Base-by-base conservation (phyloP, 2,888 invertebrate species). In the Temnothorax rugatulus region DNA sequence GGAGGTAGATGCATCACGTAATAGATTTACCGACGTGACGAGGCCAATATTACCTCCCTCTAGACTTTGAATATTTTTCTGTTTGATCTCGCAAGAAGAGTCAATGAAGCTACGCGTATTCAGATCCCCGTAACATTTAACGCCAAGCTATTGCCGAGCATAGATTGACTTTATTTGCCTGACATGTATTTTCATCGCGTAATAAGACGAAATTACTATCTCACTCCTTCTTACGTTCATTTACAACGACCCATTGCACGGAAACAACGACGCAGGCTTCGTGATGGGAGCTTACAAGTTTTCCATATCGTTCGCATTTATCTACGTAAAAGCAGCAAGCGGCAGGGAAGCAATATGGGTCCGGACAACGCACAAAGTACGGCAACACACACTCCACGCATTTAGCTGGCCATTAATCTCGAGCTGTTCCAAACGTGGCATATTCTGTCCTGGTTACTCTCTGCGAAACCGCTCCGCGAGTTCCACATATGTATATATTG, bases 371-470 rank as follows among this genome's bases (percentile, higher is more conserved):
- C 86, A 73, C 82, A 86, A 88, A 91, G 86, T 87, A 86, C 83
- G 87, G 85, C 88, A 86, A 89, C 89, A 87, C 47, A 59, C 88
- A 90, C 89, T 88, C 88, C 85, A 86, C 90, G 87, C 89, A 90
- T 90, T 86, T 86, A 82, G 76, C 73, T 84, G 64, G 87, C 88
- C 88, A 91, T 92, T 91, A 92, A 92, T 92, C 90, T 89, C 83
- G 77, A 52, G 86, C 90, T 90, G 92, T 92, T 90, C 85, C 82
- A 86, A 85, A 86, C 90, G 89, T 86, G 79, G 88, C 90, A 88
- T 85, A 82, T 69, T 71, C 86, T 63, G 66, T 75, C 73, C 29
- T 50, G 29, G 47, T 61, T 29, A n/a, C 84, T 63, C 25, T 52
- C 59, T 50, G 54, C 59, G 66, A 9, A 74, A 73, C 4, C 29